Percentiles rank a stretch among this genome's conserved stretches.
These are phyloP conservation scores for Busseola fusca DNA, from an alignment of 2,888 invertebrate genomes.

Conservation along the genomic window DNA sequence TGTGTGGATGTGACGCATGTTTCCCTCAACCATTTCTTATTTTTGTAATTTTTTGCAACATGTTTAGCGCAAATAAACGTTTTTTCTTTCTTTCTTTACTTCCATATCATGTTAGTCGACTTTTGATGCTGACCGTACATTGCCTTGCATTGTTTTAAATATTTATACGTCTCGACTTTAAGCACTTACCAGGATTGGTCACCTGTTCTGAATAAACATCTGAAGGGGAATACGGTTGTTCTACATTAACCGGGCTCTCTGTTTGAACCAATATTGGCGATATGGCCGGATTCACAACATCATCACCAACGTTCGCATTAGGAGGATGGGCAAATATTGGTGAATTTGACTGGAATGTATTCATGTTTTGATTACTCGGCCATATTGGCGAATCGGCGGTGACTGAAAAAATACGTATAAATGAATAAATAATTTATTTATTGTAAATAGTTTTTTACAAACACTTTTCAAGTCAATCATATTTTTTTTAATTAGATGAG, in stretches of 20 bases:
- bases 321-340: slow-evolving; percentile 13
- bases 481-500: too few species aligned
- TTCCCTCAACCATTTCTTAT: too few species aligned
- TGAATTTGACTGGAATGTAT: not conserved
- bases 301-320: not conserved
- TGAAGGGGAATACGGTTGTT: slow-evolving; percentile 74
- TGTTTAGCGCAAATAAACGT: too few species aligned
- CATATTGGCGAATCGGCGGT: slow-evolving; percentile 46
- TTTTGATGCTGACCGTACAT: too few species aligned
- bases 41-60: too few species aligned
- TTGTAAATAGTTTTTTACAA: too few species aligned
- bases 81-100: too few species aligned
- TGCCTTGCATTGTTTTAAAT: too few species aligned
- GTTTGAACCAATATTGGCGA: slow-evolving; percentile 55
- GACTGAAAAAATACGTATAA: slow-evolving; percentile 37
- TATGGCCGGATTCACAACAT: not conserved
- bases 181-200: slow-evolving; percentile 37
- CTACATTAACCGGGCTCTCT: slow-evolving; percentile 30
- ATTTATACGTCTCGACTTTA: not conserved
- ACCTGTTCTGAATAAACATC: slow-evolving; percentile 68
- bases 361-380: slow-evolving; percentile 26
- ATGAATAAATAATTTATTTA: too few species aligned
- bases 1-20: too few species aligned
- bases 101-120: too few species aligned
- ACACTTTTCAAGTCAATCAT: too few species aligned